Conservation (phyloP, 2,888 invertebrate species). For the Heteromyza rotundicornis region DNA sequence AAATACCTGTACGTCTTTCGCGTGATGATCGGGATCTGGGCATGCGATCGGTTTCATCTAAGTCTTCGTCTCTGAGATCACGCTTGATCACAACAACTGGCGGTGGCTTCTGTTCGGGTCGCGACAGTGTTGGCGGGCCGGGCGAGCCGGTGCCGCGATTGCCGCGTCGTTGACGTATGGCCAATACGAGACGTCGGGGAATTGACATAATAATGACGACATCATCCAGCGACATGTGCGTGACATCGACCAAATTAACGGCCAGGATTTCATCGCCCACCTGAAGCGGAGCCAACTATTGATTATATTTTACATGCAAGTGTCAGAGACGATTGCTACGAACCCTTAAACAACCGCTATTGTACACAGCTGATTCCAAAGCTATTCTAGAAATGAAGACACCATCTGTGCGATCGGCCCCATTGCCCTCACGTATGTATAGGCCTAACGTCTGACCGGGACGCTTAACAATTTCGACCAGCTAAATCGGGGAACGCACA, state of each 20-base stretch:
- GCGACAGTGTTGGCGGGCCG: conserved; percentile 65
- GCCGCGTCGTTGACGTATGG: conserved; percentile 86
- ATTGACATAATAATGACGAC: conserved; percentile 99
- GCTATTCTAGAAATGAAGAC: conserved; percentile 97
- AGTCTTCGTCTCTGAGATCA: conserved; percentile 83
- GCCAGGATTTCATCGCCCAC: conserved; percentile 98
- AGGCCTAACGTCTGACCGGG: conserved; percentile 98
- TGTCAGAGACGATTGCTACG: conserved; percentile 25
- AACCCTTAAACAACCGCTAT: conserved; percentile 92
- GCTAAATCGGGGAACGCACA: conserved; percentile 58
- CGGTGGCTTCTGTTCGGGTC: conserved; percentile 83
- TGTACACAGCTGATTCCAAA: conserved; percentile 94
- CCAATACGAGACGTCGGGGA: conserved; percentile 91
- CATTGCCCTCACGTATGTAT: conserved; percentile 99
- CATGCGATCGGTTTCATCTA: conserved; percentile 69
- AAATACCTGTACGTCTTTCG: conserved; percentile 64
- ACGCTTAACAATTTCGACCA: conserved; percentile 98
- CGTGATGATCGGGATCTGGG: conserved; percentile 62
- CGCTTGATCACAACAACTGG: conserved; percentile 91
- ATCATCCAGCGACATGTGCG: conserved; percentile 97
- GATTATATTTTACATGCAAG: neutral
- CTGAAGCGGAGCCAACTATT: conserved; percentile 51
- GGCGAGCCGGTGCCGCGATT: conserved; percentile 63
- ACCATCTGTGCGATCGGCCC: conserved; percentile 92
- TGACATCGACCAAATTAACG: conserved; percentile 97